A percentile compares a stretch with the other conserved stretches of the same genome.
phyloP scores from a whole-genome alignment of 2,113 vertebrate species.

The Naja naja region DNA sequence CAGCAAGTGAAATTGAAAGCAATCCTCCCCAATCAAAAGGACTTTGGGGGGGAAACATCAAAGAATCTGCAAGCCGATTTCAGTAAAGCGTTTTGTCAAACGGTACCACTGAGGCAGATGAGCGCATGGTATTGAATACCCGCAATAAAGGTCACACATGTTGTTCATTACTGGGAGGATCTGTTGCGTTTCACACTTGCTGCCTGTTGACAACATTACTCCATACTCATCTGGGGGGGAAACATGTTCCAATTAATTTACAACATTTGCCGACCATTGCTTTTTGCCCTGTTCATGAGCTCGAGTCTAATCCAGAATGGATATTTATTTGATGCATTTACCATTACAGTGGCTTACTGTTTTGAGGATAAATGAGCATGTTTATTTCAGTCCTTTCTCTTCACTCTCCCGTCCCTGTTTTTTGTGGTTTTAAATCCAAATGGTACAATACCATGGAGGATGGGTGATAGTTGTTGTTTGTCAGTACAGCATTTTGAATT shows the following conservation, averaged over 20 bases:
- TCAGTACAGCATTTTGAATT: neutral
- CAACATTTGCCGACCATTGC: neutral
- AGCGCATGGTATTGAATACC: neutral
- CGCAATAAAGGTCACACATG: neutral
- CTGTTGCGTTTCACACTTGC: neutral
- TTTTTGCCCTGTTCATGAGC: neutral
- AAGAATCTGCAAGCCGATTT: neutral
- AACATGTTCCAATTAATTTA: neutral
- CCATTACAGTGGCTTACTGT: neutral
- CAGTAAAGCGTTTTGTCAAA: neutral
- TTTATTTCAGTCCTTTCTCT: neutral
- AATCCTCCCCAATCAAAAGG: neutral
- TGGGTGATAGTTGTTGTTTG: neutral
- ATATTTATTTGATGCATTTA: neutral
- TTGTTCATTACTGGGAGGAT: neutral
- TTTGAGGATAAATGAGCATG: neutral
- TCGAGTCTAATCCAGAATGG: neutral
- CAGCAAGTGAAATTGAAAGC: neutral
- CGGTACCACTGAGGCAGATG: neutral
- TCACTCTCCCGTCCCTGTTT: neutral
- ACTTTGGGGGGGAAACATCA: neutral
- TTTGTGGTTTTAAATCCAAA: neutral
- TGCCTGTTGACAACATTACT: neutral
- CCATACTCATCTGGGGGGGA: neutral
- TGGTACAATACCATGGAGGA: neutral